Base-by-base conservation (phyloP, 1,140 invertebrate species). In the Cardiocondyla obscurior region DNA sequence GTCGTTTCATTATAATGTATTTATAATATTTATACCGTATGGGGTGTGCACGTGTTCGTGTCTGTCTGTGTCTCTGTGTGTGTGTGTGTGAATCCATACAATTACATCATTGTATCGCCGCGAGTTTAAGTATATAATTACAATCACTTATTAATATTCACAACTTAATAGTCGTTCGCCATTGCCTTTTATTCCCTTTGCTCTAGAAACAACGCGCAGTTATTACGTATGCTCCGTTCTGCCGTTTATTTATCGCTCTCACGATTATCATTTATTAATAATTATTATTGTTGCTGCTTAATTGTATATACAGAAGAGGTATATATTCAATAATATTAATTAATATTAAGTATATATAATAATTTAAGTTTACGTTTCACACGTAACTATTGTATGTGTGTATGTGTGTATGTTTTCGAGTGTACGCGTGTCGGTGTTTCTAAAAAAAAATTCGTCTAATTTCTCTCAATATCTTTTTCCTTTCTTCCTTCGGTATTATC, bases 271-370 rank as follows among this genome's bases (percentile, higher is more conserved):
- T 84, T 87, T 82, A 85, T 86, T 85, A 84, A 55, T 79, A 30
- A 88, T 90, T 88, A 88, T 90, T 82, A 79, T 88, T 85, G 81
- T 90, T 86, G 81, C 81, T 82, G 70, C 72, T 87, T 77, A 86
- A 89, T 72, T 88, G 81, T 92, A 92, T 92, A 87, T 92, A 92
- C 91, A 92, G 89, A 90, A 90, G 88, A 91, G 87, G 87, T 91
- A 91, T 89, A 89, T 90, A 83, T 49, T 83, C 84, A 76, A 83
- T 82, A 85, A 83, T 87, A 87, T 86, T 82, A 88, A 89, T 88
- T 76, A 76, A 84, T 82, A 64, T 84, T 90, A 85, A n/a, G 79
- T 90, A 88, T 89, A 86, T 85, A 86, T 90, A 90, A 86, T 87
- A 84, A 86, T 86, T 87, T 86, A 86, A 39, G 76, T 83, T 83